phyloP scores from a whole-genome alignment of 2,113 vertebrate genomes.

The Echinops telfairi region DNA sequence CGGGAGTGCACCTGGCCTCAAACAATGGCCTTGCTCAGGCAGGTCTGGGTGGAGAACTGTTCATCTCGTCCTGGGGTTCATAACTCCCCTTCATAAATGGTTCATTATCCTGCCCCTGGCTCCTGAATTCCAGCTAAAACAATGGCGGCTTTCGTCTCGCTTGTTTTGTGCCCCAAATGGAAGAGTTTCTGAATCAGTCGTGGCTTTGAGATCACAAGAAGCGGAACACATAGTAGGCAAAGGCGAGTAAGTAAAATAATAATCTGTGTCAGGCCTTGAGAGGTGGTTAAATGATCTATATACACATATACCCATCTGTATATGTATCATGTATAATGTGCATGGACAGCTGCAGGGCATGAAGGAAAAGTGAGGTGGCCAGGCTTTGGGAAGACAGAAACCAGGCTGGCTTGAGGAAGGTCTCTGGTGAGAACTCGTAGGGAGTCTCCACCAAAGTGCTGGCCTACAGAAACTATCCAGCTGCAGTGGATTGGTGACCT shows the following conservation, averaged over 20 bases:
- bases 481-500: background rate
- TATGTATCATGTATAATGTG: too few species aligned
- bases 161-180: background rate
- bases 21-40: conserved; percentile 57
- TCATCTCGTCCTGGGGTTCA: conserved; percentile 55
- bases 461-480: background rate
- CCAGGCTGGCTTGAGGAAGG: background rate
- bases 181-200: background rate
- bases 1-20: conserved; percentile 18
- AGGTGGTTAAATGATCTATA: background rate
- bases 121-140: conserved; percentile 49
- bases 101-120: conserved; percentile 62
- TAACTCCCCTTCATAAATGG: conserved; percentile 63
- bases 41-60: conserved; percentile 46
- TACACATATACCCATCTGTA: too few species aligned
- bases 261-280: background rate
- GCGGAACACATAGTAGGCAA: background rate
- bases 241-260: background rate
- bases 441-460: background rate
- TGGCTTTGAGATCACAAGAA: background rate
- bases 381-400: background rate
- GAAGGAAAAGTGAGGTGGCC: background rate
- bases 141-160: conserved; percentile 1
- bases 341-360: background rate
- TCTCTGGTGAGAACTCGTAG: background rate